These are phyloP conservation scores for Xenopus borealis DNA, from an alignment of 2,113 vertebrate genomes.

Conservation along the genomic window DNA sequence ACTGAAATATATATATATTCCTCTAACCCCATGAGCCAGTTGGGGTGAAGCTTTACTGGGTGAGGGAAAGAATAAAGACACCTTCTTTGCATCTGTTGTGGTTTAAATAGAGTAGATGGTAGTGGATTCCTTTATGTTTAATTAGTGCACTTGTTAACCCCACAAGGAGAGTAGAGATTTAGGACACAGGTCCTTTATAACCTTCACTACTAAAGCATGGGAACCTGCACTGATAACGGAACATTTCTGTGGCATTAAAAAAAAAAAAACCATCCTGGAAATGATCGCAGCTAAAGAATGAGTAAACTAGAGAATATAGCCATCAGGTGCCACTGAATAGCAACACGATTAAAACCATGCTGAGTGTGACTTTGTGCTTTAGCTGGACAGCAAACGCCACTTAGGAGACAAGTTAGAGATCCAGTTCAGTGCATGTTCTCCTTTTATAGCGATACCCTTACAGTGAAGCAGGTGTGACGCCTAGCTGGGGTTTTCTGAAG, in stretches of 20 bases:
- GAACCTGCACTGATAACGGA: neutral
- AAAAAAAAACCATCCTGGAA: no score
- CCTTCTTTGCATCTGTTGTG: neutral
- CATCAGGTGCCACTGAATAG: no score
- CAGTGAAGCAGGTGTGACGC: constrained; percentile 20
- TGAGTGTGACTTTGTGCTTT: no score
- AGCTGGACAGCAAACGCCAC: no score
- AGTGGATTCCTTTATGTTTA: neutral
- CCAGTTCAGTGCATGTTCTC: neutral
- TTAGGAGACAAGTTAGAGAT: neutral
- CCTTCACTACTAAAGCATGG: constrained; percentile 15
- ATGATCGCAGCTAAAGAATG: no score
- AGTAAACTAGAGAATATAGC: no score
- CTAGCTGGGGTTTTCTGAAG: constrained; percentile 4
- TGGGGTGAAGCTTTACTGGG: neutral
- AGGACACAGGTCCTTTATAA: neutral
- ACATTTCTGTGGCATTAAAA: no score
- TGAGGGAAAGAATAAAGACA: neutral
- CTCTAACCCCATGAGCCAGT: neutral
- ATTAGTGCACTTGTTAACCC: constrained; percentile 18
- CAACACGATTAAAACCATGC: no score
- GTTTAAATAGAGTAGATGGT: neutral
- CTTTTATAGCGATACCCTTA: constrained; percentile 1
- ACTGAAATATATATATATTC: neutral
- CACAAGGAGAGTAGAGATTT: neutral